Conservation (phyloP, 2,888 invertebrate species). For the Boloria selene region DNA sequence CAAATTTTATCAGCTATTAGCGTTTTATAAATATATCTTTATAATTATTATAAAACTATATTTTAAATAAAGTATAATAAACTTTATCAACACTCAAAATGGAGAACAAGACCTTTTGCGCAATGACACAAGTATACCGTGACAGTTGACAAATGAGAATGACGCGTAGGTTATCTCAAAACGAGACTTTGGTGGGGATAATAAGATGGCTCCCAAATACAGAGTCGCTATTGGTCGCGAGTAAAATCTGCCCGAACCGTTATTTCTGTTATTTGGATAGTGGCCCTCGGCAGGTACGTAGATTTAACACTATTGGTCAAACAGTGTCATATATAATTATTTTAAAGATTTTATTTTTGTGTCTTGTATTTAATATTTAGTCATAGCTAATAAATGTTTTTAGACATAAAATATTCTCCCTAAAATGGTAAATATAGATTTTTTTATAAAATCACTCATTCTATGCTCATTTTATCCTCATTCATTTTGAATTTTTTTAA, state of each 20-base stretch:
- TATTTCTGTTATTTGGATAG: conserved; percentile 24
- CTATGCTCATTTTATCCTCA: too few relatives aligned
- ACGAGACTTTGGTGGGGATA: conserved; percentile 51
- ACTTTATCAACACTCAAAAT: background rate
- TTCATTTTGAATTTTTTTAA: too few relatives aligned
- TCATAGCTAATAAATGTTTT: too few relatives aligned
- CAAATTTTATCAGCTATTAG: too few relatives aligned
- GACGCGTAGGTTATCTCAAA: conserved; percentile 44
- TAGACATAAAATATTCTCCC: too few relatives aligned
- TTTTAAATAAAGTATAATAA: background rate
- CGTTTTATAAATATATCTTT: background rate
- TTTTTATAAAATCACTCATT: too few relatives aligned
- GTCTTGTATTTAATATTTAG: too few relatives aligned
- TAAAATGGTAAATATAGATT: too few relatives aligned
- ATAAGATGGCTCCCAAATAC: conserved; percentile 59
- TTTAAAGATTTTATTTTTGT: background rate
- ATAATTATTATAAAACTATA: too few relatives aligned
- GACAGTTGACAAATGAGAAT: conserved; percentile 59
- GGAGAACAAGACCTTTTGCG: background rate
- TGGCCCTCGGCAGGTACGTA: background rate
- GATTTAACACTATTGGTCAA: conserved; percentile 1
- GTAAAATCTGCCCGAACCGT: conserved; percentile 30
- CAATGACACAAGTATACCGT: conserved; percentile 42
- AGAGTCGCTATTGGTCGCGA: conserved; percentile 50
- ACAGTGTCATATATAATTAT: background rate